Base-by-base conservation (phyloP, 2,888 invertebrate species). In the Epistrophe grossulariae region DNA sequence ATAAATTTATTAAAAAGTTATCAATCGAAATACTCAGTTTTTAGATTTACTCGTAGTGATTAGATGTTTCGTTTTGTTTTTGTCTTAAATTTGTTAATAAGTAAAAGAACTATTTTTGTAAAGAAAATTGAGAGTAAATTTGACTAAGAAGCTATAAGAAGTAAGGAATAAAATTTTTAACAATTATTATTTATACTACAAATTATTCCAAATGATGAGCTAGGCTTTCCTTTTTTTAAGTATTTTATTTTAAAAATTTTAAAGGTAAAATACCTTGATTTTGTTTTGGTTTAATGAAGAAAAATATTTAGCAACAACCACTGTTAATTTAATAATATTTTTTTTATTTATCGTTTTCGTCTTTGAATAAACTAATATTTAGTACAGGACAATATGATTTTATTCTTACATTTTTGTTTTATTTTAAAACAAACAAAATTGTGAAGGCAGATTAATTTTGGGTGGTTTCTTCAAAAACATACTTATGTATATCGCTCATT, bases 331-430 rank as follows among this genome's bases (percentile, higher is more conserved):
- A n/a, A 73, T 81, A 55, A 9, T 43, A 38, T 64, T 62, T 48
- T 43, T 62, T 74, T 73, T 28, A 60, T 38, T 74, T 74, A 52
- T 74, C 50, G 1, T 66, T 24, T 66, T 52, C 73, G 66, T 79
- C 73, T 60, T 81, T 78, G 59, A 85, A 85, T 85, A 85, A 85
- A 82, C 85, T 85, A 79, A 85, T 85, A 74, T 81, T 85, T 82
- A 82, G 85, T 64, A 82, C 74, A 71, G 50, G 48, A 73, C 7
- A 31, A 43, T 9, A 15, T 59, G 57, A 60, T 70, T 74, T 50
- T 1, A 3, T 45, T 45, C n/a, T 48, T 45, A 43, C 15, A 7
- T 31, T 57, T 60, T 8, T 13, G n/a, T 31, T 57, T 55, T 1
- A 43, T 43, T 15, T 10, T 10, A 43, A 43, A 43, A 43, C 4